Evolutionary conservation across 1,140 invertebrate species (phyloP), one percentile per base, ranked within the genome.

Genomic region (Pseudobourletiella spinata): DNA sequence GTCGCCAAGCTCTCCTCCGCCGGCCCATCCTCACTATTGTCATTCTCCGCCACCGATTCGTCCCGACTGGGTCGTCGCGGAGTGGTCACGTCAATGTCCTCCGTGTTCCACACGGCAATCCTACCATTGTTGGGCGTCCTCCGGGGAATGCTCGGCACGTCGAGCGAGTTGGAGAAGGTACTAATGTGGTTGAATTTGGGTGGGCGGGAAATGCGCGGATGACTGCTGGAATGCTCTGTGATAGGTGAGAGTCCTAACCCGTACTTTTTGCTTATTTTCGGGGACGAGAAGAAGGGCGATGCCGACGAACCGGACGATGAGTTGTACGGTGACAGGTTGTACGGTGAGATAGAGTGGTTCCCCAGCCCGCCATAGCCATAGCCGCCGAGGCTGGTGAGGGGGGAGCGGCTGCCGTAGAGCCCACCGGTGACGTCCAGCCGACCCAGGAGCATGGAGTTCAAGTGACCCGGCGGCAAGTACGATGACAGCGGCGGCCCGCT

Each of bases 61-160:
- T 52, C 20, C 55, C 61, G 57, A 58, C 67, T 18, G 64, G 64
- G 20, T 65, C 68, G 82, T 43, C 81, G 76, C 0, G 78, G 76
- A 0, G 79, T 77, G 2, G 85, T 51, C 11, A 90, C 86, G 73
- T 90, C 87, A 65, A 90, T 90, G 71, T 89, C 86, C 1, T 86
- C 85, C 3, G 87, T 89, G 71, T 89, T 86, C 29, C 89, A 87
- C 62, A 59, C 39, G 8, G 65, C 61, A 32, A 61, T 39, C 3
- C 24, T 4, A 18, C 46, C 20, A 55, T 24, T 55, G 22, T 2
- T 20, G 29, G 52, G n/a, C 8, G 11, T 4, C 25, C 4, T 28
- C 39, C 16, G 63, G 15, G 44, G 30, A 24, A 8, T n/a, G 24
- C 46, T 51, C 16, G 48, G 4, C 8, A 51, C 14, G 24, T 15